Evolutionary conservation across 2,113 vertebrate genomes (phyloP).

Genomic region (Chroicocephalus ridibundus): DNA sequence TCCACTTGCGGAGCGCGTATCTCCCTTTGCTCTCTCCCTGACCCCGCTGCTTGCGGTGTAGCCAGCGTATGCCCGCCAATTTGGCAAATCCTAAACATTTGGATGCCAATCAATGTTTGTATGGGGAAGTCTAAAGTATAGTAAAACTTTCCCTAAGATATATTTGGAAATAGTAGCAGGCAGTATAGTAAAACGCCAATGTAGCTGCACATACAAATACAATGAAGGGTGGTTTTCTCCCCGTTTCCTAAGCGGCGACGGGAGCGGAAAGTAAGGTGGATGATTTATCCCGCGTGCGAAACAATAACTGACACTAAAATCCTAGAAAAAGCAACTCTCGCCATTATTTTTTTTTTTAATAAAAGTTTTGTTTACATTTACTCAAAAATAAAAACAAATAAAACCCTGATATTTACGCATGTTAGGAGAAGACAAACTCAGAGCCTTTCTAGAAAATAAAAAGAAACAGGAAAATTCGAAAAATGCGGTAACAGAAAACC

Average conservation of each 20-base stretch:
- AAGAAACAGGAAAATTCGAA: background rate
- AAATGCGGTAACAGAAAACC: rapidly evolving
- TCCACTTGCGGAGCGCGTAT: slow-evolving; percentile 57
- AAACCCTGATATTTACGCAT: background rate
- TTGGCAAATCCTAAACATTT: slow-evolving; percentile 77
- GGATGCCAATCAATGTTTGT: slow-evolving; percentile 77
- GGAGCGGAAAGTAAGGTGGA: background rate
- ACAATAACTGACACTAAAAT: background rate
- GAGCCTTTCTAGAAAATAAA: background rate
- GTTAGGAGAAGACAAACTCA: background rate
- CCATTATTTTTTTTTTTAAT: background rate
- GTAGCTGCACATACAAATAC: slow-evolving; percentile 4
- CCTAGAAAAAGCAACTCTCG: background rate
- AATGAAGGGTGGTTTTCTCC: background rate
- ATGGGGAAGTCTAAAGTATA: slow-evolving; percentile 68
- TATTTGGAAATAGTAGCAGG: slow-evolving; percentile 45
- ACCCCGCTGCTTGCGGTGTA: slow-evolving; percentile 69
- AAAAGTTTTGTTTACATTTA: background rate
- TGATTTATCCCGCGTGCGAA: background rate
- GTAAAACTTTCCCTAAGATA: slow-evolving; percentile 62
- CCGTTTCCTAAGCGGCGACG: background rate
- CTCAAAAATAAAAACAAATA: background rate
- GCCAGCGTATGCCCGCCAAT: slow-evolving; percentile 72
- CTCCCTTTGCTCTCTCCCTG: slow-evolving; percentile 72
- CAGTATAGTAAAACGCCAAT: slow-evolving; percentile 40